These are phyloP conservation scores for Pandemis cinnamomeana DNA, from an alignment of 2,888 invertebrate species.

Conservation along the genomic window DNA sequence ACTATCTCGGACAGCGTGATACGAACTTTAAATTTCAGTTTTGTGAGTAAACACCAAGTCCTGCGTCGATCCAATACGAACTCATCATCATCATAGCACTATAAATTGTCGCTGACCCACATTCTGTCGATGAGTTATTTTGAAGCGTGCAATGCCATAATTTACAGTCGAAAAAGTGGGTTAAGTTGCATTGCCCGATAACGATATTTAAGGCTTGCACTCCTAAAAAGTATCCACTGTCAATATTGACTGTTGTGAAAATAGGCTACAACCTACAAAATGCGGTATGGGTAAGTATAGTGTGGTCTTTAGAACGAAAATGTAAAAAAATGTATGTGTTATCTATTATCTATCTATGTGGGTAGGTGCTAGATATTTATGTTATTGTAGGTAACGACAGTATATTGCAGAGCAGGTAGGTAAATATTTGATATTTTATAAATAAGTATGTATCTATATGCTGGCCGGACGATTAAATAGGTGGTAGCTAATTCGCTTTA, in stretches of 20 bases:
- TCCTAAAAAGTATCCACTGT: slow-evolving; percentile 41
- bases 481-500: not conserved
- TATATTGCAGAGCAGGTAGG: not conserved
- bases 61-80: slow-evolving; percentile 2
- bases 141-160: slow-evolving; percentile 46
- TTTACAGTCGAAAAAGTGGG: slow-evolving; percentile 58
- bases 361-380: too few relatives aligned
- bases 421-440: not conserved
- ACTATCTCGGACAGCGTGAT: too few relatives aligned
- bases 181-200: slow-evolving; percentile 58
- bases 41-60: not conserved
- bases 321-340: not conserved
- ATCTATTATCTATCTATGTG: too few relatives aligned
- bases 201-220: slow-evolving; percentile 45
- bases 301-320: too few relatives aligned
- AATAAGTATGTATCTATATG: not conserved
- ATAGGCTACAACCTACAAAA: not conserved
- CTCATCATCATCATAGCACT: slow-evolving; percentile 1
- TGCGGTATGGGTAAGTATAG: not conserved
- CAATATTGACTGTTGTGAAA: slow-evolving; percentile 31
- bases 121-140: slow-evolving; percentile 39
- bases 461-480: not conserved
- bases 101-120: slow-evolving; percentile 34
- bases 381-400: not conserved
- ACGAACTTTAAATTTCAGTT: too few relatives aligned